phyloP scores from a whole-genome alignment of 2,797 vertebrate species.

The Alectoris magna region DNA sequence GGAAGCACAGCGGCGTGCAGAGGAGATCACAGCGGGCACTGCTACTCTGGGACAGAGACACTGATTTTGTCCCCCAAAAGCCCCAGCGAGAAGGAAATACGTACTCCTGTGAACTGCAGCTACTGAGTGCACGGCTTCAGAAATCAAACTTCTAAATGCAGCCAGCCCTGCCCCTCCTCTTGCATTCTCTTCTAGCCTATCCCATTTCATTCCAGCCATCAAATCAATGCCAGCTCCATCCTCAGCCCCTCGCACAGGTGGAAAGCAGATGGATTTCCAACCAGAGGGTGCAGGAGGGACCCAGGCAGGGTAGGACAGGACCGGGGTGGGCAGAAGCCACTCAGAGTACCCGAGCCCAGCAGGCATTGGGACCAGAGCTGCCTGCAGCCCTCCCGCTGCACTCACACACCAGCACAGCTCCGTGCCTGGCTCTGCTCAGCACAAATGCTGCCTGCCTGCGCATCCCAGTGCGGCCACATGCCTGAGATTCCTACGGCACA shows the following conservation, averaged over 20 bases:
- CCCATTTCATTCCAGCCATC: not conserved
- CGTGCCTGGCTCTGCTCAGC: not conserved
- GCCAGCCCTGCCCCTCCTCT: not conserved
- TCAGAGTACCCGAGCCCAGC: not conserved
- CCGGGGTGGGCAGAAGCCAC: not conserved
- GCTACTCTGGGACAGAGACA: not conserved
- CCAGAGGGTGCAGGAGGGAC: not conserved
- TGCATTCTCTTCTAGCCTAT: not conserved
- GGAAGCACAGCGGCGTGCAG: not conserved
- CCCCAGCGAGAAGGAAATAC: not conserved
- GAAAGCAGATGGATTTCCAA: not conserved
- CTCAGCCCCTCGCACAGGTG: not conserved
- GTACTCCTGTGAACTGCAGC: not conserved
- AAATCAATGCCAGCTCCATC: not conserved
- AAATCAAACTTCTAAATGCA: not conserved
- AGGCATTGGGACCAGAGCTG: not conserved
- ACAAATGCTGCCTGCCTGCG: fast-evolving
- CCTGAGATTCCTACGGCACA: not conserved
- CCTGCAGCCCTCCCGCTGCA: not conserved
- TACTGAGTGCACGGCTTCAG: not conserved
- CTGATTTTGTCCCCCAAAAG: not conserved
- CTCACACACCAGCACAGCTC: not conserved
- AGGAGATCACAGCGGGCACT: fast-evolving
- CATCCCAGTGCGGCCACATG: not conserved
- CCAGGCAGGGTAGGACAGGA: not conserved